phyloP scores from a whole-genome alignment of 35 echinoderm and acorn worm species.

The Amphiura filiformis region DNA sequence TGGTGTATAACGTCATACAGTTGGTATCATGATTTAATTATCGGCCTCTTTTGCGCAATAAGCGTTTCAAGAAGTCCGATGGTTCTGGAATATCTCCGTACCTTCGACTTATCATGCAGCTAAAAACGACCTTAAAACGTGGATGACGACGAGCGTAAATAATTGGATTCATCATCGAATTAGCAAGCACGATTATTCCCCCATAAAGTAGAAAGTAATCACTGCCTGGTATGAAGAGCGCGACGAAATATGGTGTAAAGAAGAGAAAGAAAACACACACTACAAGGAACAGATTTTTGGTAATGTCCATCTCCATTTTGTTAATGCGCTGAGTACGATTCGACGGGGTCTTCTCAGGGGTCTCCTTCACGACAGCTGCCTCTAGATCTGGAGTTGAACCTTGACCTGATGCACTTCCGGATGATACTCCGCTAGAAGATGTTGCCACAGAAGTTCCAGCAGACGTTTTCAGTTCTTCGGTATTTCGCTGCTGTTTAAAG shows the following conservation, averaged over 20 bases:
- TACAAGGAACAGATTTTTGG: no score
- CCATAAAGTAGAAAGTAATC: constrained; percentile 27
- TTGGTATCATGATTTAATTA: no score
- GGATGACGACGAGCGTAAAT: no score
- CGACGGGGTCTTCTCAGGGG: background rate
- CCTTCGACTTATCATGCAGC: no score
- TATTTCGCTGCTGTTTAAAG: constrained; percentile 4
- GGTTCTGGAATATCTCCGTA: no score
- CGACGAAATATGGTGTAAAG: constrained; percentile 53
- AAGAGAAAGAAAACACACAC: constrained; percentile 73
- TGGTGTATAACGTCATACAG: no score
- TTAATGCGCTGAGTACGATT: background rate
- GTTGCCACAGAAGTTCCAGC: background rate
- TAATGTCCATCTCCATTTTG: constrained; percentile 60
- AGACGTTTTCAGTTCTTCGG: background rate
- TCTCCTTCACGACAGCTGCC: background rate
- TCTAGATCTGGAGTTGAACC: background rate
- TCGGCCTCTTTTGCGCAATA: no score
- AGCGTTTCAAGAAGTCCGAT: no score
- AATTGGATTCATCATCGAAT: constrained; percentile 82
- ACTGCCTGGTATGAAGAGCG: background rate
- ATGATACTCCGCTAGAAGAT: background rate
- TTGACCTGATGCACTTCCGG: background rate
- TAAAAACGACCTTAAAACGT: no score
- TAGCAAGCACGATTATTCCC: constrained; percentile 37